Evolutionary conservation across 2,797 vertebrate genomes (phyloP).

Genomic region (Perdix hodgsoniae): DNA sequence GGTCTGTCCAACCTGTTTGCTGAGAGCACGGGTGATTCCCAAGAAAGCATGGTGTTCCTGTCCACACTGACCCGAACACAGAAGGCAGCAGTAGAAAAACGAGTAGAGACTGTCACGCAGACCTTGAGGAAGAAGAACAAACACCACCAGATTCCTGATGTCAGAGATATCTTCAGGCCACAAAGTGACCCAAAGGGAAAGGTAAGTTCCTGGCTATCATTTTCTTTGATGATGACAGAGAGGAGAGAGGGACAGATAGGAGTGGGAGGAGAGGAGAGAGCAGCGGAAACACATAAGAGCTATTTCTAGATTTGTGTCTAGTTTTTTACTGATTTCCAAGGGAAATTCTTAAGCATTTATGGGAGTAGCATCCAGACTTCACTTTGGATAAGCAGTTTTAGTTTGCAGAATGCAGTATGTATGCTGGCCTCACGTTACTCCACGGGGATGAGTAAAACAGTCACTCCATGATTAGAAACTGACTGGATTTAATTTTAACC

Average conservation of each 20-base stretch:
- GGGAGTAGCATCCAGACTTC: not conserved
- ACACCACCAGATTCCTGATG: constrained; percentile 91
- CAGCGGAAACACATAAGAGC: not conserved
- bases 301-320: not conserved
- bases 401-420: not conserved
- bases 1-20: constrained; percentile 90
- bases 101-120: constrained; percentile 89
- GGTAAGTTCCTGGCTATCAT: constrained; percentile 73
- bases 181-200: constrained; percentile 80
- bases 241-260: accelerated
- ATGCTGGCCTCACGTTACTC: not conserved
- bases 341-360: not conserved
- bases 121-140: constrained; percentile 92
- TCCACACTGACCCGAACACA: constrained; percentile 93
- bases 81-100: constrained; percentile 90
- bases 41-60: constrained; percentile 88
- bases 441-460: not conserved
- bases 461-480: not conserved
- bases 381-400: not conserved
- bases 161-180: constrained; percentile 94
- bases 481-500: not conserved
- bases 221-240: not conserved
- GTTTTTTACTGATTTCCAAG: not conserved
- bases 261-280: not conserved
- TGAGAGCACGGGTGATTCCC: constrained; percentile 85